phyloP scores from a whole-genome alignment of 2,113 vertebrate species.

The Emberiza fucata region DNA sequence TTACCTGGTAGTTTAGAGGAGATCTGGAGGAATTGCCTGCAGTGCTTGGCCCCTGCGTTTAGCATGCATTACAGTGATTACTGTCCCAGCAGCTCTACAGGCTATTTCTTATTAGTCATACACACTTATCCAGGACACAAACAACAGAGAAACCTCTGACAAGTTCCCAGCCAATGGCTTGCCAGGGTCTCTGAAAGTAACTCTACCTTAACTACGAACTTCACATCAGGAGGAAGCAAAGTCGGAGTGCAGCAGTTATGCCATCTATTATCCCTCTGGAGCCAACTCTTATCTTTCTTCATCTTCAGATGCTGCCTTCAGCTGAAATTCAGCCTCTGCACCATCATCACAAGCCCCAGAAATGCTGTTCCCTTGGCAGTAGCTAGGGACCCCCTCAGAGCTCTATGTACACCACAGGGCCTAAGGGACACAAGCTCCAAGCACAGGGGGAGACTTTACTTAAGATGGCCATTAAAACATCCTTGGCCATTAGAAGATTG shows the following conservation, averaged over 20 bases:
- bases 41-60: constrained; percentile 67
- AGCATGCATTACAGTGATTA: constrained; percentile 73
- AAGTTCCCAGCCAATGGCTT: not conserved
- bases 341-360: not conserved
- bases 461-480: not conserved
- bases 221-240: not conserved
- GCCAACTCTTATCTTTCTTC: constrained; percentile 55
- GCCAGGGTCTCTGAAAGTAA: not conserved
- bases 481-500: not conserved
- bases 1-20: constrained; percentile 72
- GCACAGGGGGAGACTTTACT: too few relatives aligned
- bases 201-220: not conserved
- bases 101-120: not conserved
- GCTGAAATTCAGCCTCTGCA: constrained; percentile 43
- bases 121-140: not conserved
- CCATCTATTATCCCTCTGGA: constrained; percentile 32
- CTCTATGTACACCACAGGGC: rapidly evolving
- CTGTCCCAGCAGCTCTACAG: constrained; percentile 15
- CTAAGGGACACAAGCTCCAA: not conserved
- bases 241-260: not conserved
- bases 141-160: not conserved
- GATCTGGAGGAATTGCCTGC: constrained; percentile 74
- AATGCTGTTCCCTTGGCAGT: not conserved
- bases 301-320: constrained; percentile 43
- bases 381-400: not conserved